These are phyloP conservation scores for Papilio polytes DNA, from an alignment of 1,140 invertebrate species.

Conservation along the genomic window DNA sequence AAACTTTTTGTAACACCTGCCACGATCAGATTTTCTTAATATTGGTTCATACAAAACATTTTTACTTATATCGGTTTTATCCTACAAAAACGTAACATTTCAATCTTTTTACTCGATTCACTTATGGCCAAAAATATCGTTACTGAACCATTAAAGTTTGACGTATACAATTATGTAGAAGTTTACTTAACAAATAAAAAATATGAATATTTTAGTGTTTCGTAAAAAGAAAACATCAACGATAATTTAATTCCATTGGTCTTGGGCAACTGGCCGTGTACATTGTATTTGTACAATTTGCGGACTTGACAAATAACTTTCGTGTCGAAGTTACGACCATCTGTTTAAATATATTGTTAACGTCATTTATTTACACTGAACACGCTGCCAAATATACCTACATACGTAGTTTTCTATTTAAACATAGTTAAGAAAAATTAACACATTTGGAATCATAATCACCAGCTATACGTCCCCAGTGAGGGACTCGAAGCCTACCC, in stretches of 20 bases:
- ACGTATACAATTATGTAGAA: too few species aligned
- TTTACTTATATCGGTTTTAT: too few species aligned
- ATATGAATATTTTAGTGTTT: background rate
- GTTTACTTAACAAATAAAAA: background rate
- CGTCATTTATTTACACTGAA: background rate
- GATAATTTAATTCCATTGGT: background rate
- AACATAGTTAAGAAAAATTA: background rate
- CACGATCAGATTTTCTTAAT: too few species aligned
- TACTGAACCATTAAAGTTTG: too few species aligned
- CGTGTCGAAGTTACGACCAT: conserved; percentile 10
- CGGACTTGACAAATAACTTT: background rate
- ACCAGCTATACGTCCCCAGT: too few species aligned
- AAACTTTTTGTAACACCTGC: too few species aligned
- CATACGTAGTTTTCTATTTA: background rate
- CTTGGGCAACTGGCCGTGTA: background rate
- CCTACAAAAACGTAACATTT: too few species aligned
- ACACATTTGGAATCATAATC: too few species aligned
- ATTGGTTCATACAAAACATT: too few species aligned
- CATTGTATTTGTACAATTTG: conserved; percentile 34
- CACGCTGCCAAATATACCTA: background rate
- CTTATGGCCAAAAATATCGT: too few species aligned
- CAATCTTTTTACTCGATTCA: too few species aligned
- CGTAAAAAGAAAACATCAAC: background rate
- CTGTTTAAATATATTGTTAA: conserved; percentile 37
- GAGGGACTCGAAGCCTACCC: too few species aligned